A percentile compares a stretch with the other conserved stretches of the same genome.
Conservation (phyloP, 2,113 vertebrate species). For the Hippoglossus stenolepis region DNA sequence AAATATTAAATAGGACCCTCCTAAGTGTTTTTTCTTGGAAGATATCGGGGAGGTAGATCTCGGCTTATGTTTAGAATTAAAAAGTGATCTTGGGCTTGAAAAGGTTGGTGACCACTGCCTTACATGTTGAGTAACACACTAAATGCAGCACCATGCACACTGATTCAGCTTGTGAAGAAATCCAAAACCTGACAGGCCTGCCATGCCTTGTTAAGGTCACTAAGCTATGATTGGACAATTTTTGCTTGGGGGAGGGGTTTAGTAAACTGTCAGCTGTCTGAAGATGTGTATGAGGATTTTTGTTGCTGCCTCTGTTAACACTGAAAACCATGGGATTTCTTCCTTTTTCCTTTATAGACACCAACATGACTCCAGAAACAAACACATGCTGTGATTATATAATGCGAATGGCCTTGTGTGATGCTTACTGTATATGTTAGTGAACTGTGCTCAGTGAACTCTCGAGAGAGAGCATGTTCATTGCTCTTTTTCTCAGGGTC, state of each 20-base stretch:
- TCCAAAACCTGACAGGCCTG: background rate
- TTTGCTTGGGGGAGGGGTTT: background rate
- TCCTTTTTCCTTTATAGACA: background rate
- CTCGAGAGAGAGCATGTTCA: background rate
- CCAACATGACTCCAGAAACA: background rate
- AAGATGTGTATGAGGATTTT: background rate
- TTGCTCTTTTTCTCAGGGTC: conserved; percentile 53
- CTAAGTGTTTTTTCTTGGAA: no score
- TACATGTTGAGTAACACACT: background rate
- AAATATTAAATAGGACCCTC: no score
- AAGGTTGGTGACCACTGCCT: background rate
- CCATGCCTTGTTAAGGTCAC: background rate
- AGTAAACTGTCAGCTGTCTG: background rate
- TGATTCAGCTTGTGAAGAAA: background rate
- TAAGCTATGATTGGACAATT: background rate
- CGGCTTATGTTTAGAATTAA: no score
- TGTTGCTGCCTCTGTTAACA: background rate
- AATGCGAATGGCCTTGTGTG: background rate
- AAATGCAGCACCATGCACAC: background rate
- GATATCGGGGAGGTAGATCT: no score
- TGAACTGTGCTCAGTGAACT: conserved; percentile 12
- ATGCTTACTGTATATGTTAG: background rate
- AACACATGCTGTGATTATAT: background rate
- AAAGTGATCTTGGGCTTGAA: no score
- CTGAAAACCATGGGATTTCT: background rate